Percentiles rank a stretch among this genome's conserved stretches.
phyloP scores from a whole-genome alignment of 1,140 invertebrate species.

The Cephus cinctus region DNA sequence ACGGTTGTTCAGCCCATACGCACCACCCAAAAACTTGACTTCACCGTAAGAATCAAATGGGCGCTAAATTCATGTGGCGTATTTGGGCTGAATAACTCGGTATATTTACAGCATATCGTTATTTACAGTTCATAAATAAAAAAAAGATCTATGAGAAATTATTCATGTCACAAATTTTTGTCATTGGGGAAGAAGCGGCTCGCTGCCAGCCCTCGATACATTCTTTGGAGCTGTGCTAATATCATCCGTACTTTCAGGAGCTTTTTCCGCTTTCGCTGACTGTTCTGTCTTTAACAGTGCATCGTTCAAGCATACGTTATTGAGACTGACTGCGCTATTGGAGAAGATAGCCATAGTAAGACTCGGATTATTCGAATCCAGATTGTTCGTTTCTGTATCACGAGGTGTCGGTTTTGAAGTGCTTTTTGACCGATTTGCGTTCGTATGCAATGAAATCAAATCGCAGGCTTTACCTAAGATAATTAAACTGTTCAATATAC shows the following conservation, averaged over 20 bases:
- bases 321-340: slow-evolving; percentile 85
- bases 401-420: slow-evolving; percentile 22
- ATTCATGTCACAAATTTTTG: not conserved
- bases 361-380: slow-evolving; percentile 38
- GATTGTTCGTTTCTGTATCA: slow-evolving; percentile 26
- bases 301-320: slow-evolving; percentile 76
- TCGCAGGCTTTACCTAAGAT: slow-evolving; percentile 87
- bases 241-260: slow-evolving; percentile 15
- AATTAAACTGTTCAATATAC: slow-evolving; percentile 83
- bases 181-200: slow-evolving; percentile 42
- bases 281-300: slow-evolving; percentile 57
- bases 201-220: slow-evolving; percentile 40
- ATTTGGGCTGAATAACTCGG: too few relatives aligned
- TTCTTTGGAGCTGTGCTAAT: slow-evolving; percentile 28
- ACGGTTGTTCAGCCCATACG: too few relatives aligned
- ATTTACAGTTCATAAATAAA: slow-evolving; percentile 1
- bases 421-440: slow-evolving; percentile 57
- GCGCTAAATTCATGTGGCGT: too few relatives aligned
- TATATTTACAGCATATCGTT: too few relatives aligned
- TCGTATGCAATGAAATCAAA: slow-evolving; percentile 75
- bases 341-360: slow-evolving; percentile 76
- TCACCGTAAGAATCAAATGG: too few relatives aligned
- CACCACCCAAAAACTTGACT: too few relatives aligned
- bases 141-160: not conserved
- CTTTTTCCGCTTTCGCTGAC: slow-evolving; percentile 3